phyloP scores from a whole-genome alignment of 2,888 invertebrate genomes.

The Cerastis rubricosa region DNA sequence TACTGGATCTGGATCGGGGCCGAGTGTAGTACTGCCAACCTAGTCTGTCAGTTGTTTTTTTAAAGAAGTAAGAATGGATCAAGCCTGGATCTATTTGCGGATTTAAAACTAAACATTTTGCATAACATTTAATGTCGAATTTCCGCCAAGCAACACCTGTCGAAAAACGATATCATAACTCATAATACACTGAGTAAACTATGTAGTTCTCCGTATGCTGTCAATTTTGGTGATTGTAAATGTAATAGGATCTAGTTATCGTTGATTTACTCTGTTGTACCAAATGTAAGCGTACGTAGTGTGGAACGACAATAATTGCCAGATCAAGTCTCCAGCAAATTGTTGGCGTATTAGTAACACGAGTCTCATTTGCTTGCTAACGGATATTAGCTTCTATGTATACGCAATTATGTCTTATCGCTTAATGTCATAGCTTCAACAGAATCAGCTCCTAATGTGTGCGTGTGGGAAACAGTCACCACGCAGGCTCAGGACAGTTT shows the following conservation, averaged over 20 bases:
- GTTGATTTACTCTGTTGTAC: not conserved
- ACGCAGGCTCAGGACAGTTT: not conserved
- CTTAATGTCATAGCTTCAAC: not conserved
- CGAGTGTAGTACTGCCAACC: not conserved
- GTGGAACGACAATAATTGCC: slow-evolving; percentile 24
- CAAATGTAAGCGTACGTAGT: not conserved
- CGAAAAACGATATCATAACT: not conserved
- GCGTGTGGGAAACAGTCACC: not conserved
- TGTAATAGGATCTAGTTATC: not conserved
- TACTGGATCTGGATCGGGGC: not conserved
- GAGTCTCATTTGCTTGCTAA: slow-evolving; percentile 5
- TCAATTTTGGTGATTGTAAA: not conserved
- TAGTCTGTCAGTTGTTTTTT: not conserved
- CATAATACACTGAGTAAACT: not conserved
- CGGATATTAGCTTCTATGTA: not conserved
- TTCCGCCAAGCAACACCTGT: not conserved
- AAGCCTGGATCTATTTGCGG: not conserved
- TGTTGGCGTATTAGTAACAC: slow-evolving; percentile 14
- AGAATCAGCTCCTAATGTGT: not conserved
- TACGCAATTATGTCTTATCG: not conserved
- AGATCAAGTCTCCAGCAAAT: slow-evolving; percentile 17
- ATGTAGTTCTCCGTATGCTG: not conserved
- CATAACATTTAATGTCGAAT: not conserved
- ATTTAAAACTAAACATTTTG: not conserved
- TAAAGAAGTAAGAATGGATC: not conserved